Conservation (phyloP, 2,797 vertebrate genomes). For the Sylvilagus floridanus region DNA sequence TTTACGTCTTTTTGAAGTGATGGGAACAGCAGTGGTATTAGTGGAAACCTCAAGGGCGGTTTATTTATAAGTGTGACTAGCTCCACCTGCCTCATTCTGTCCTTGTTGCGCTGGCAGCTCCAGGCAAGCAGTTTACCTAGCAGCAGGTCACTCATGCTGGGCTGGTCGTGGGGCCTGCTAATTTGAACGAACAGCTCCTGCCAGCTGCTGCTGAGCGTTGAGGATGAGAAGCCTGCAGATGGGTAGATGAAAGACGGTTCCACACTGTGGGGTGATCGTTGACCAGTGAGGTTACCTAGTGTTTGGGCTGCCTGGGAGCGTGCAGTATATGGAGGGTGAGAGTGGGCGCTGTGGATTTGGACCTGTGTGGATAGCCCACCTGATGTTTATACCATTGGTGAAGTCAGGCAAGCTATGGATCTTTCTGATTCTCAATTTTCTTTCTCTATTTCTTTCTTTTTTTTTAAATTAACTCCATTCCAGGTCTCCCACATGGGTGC, state of each 20-base stretch:
- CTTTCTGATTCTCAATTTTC: constrained; percentile 9
- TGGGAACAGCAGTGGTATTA: constrained; percentile 18
- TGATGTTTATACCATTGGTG: background rate
- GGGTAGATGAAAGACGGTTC: constrained; percentile 13
- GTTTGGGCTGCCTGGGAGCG: background rate
- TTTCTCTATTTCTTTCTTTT: background rate
- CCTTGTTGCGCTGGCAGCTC: constrained; percentile 5
- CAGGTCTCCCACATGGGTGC: no score
- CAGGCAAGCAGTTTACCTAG: background rate
- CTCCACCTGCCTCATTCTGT: constrained; percentile 24
- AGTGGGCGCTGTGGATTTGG: background rate
- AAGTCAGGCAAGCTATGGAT: background rate
- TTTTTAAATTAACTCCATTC: no score
- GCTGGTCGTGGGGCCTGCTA: background rate
- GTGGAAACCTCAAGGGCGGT: constrained; percentile 44
- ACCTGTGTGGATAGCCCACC: background rate
- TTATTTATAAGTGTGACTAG: constrained; percentile 13
- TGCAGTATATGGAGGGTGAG: background rate
- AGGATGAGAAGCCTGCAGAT: background rate
- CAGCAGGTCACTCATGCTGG: background rate
- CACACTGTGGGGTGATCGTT: background rate
- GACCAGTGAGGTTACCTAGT: background rate
- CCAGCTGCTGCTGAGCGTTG: background rate
- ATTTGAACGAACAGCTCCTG: constrained; percentile 43
- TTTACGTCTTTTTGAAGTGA: constrained; percentile 69